Evolutionary conservation across 2,888 invertebrate genomes (phyloP), one percentile per base, ranked within the genome.

Genomic region (Lomographa bimaculata): DNA sequence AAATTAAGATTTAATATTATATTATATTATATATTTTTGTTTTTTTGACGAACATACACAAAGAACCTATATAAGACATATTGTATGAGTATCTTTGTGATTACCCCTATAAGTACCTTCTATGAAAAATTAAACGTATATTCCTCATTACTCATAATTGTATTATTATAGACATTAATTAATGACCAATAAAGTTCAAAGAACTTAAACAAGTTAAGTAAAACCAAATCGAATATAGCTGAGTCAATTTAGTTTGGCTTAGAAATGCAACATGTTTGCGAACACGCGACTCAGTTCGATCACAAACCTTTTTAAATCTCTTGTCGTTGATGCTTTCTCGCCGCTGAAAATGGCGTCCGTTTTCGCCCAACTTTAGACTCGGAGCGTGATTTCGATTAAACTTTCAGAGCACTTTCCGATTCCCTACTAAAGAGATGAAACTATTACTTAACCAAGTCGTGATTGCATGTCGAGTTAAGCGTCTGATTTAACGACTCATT

Each of bases 331-430:
- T 35, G 40, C 38, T 20, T 33, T 7, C 26, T 32, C 27, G 7
- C 40, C 25, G 18, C 40, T 50, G 40, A 28, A 43, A 53, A 48
- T 41, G 47, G 40, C 44, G 26, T 35, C 42, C 32, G 16, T 20
- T 27, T 16, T 24, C 39, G 27, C 27, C 27, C 37, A 45, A 50
- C 46, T 48, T 40, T 16, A 27, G 19, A 41, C 38, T 42, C 18
- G 40, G 25, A 33, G 40, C 48, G 50, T 50, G 52, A 52, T 57
- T 54, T 47, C 46, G 50, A 52, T 54, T 50, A 50, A 57, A 47
- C 44, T 56, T 54, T 51, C 38, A 45, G 17, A 50, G 41, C 36
- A 41, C 46, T 42, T 40, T 44, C 28, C 51, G 39, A 52, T 51
- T 50, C 33, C 14, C 26, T 30, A 39, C 41, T 49, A 47, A 46